Base-by-base conservation (phyloP, 2,113 vertebrate species). In the Lepus timidus region DNA sequence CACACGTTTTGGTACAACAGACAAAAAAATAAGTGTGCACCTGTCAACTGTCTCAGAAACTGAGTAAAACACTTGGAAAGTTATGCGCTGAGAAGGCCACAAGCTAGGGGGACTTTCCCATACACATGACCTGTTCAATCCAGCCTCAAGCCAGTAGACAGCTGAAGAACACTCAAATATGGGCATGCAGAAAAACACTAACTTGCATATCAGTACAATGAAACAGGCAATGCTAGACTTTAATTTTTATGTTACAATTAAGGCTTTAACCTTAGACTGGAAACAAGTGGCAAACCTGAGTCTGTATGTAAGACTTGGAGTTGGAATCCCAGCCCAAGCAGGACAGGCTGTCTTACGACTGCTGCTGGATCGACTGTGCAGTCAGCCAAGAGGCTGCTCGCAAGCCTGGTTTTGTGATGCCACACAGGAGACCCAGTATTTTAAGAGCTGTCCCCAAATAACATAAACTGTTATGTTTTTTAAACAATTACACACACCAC, bases 401-500 rank as follows among this genome's bases (percentile, higher is more conserved):
- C 20, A 51, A 9, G 52, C 22, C 76, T 84, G 36, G 36, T 20
- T 84, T 36, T 67, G 29, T 19, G 49, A 27, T 55, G 33, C 55
- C 39, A n/a, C 4, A 6, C 6, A 27, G 9, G 16, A 74, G 62
- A 44, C 70, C 49, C 11, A 31, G 36, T 51, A 78, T 49, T 90
- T 90, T 52, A 88, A 71, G 39, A n/a, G 55, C 55, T 79, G 31
- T n/a, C 65, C 31, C 52, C 9, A 91, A 85, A 87, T 25, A 78
- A 88, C 70, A 81, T 71, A 75, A 91, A 62, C 64, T 52, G 44
- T 61, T 31, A 92, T 64, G 39, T 33, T 80, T 81, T 79, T 84
- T 58, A 19, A 95, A 88, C 17, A 58, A 52, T n/a, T 31, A 65
- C 14, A 86, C 13, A 68, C 12, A 62, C 8, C 1, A 64, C 20